Evolutionary conservation across 2,797 vertebrate species (phyloP).

Genomic region (Chrysolophus pictus): DNA sequence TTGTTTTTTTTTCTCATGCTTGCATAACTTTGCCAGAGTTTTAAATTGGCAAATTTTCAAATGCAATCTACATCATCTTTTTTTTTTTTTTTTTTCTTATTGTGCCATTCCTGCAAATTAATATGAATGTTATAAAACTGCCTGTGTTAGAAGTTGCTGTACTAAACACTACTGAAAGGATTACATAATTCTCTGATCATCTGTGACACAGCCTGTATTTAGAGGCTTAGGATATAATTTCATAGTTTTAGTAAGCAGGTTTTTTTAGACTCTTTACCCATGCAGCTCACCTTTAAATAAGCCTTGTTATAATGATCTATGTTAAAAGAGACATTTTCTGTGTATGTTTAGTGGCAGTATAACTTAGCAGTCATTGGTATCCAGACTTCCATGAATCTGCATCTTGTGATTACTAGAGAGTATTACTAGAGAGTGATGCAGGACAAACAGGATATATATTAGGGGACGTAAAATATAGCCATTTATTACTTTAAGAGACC

Average conservation of each 20-base stretch:
- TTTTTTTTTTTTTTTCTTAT: background rate
- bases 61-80: background rate
- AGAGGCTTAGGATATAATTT: background rate
- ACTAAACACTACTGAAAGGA: background rate
- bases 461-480: background rate
- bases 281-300: background rate
- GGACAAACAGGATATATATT: background rate
- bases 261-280: background rate
- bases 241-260: rapidly evolving
- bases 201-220: background rate
- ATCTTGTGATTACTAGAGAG: background rate
- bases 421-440: background rate
- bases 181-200: background rate
- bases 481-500: background rate
- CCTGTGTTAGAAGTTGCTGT: background rate
- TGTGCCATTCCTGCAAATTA: background rate
- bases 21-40: background rate
- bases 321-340: background rate
- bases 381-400: background rate
- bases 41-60: background rate
- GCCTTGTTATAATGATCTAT: background rate
- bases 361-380: background rate
- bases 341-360: background rate
- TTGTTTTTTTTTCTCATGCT: background rate
- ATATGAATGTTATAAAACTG: background rate